phyloP scores from a whole-genome alignment of 2,888 invertebrate species.

The Zhuqinia jingwanae region DNA sequence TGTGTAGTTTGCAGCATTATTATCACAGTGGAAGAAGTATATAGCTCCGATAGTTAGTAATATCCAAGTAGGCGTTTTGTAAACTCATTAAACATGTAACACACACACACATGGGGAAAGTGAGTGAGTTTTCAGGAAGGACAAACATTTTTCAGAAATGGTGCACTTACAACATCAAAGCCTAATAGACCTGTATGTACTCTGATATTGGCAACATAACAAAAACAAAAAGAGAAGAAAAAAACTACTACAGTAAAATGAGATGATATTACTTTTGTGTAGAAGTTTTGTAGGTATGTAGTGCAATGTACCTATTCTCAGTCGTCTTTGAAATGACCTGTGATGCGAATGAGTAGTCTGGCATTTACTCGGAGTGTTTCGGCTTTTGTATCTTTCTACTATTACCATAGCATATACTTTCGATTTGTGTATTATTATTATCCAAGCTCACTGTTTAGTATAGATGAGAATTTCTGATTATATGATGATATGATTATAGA shows the following conservation, averaged over 20 bases:
- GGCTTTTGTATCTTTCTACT: slow-evolving; percentile 44
- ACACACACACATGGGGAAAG: background rate
- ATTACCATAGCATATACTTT: background rate
- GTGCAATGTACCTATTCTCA: slow-evolving; percentile 29
- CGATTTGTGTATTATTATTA: too few species aligned
- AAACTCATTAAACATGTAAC: too few species aligned
- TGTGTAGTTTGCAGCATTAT: too few species aligned
- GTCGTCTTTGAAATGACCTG: slow-evolving; percentile 74
- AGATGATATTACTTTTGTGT: too few species aligned
- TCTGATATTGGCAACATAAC: background rate
- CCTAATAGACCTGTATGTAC: background rate
- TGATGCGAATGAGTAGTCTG: slow-evolving; percentile 40
- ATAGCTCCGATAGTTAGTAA: too few species aligned
- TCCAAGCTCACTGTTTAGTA: background rate
- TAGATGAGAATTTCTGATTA: background rate
- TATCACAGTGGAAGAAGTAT: too few species aligned
- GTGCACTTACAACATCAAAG: background rate
- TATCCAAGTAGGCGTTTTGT: background rate
- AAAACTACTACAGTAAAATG: too few species aligned
- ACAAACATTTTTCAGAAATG: background rate
- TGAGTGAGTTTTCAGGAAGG: background rate
- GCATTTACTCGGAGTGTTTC: slow-evolving; percentile 62
- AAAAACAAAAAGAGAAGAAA: background rate
- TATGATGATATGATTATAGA: too few species aligned
- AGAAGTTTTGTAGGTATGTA: background rate